Base-by-base conservation (phyloP, 2,797 vertebrate genomes). In the Sorex maritimensis region DNA sequence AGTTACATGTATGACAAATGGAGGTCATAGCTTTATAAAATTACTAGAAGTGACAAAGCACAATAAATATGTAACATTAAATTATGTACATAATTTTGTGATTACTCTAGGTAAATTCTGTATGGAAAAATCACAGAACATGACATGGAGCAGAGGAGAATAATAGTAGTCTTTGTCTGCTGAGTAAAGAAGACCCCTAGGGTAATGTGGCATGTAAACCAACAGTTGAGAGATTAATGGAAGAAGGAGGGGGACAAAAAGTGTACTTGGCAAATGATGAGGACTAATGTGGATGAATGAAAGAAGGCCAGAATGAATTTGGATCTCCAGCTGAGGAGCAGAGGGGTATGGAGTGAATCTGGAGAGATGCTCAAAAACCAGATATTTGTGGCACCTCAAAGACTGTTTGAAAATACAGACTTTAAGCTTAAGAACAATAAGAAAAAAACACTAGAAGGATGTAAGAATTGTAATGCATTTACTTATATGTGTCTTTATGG, bases 11-110 rank as follows among this genome's bases (percentile, higher is more conserved):
- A 92, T 86, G 86, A 88, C 28, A 79, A 78, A 85, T 19, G 69
- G 52, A 93, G 49, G 63, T 93, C 89, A 92, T 49, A 41, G 73
- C 71, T 61, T 84, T 91, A 61, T 84, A 34, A 86, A 94, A 93
- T 75, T 94, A 55, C 75, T 67, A 14, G 79, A 96, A 95, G 78
- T 91, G 46, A 91, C 23, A 92, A 95, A 91, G 71, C 81, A 71
- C n/a, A 94, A 73, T 15, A 75, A 90, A 89, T 69, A 87, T 86
- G 87, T 92, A 95, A 46, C 44, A 94, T 86, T 30, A 84, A 93
- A 92, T 87, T 92, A 81, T 81, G 49, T 44, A 88, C 38, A 61
- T 75, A 89, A 58, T 95, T 89, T 80, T 88, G 41, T 81, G 83
- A 86, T 94, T 83, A 73, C 19, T 34, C 44, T 80, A 74, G n/a